phyloP scores from a whole-genome alignment of 2,888 invertebrate genomes.

The Digitonthophagus gazella region DNA sequence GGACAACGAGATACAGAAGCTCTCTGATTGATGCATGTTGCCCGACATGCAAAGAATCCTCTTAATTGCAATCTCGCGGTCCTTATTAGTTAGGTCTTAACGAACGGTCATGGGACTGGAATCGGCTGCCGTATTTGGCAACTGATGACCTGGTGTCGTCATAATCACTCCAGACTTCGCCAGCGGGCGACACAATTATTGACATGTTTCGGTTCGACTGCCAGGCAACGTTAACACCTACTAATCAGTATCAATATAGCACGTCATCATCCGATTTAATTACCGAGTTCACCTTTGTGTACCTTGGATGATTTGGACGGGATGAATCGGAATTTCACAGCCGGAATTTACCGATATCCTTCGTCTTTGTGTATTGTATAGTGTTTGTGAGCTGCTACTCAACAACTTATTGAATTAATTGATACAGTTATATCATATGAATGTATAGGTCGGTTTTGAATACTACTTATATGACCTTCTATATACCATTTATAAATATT shows the following conservation, averaged over 20 bases:
- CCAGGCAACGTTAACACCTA: background rate
- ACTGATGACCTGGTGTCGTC: background rate
- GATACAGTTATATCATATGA: background rate
- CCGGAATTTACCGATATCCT: background rate
- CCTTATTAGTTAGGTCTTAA: background rate
- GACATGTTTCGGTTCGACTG: background rate
- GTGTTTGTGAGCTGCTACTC: background rate
- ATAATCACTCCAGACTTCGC: background rate
- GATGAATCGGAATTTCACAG: background rate
- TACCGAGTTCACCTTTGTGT: background rate
- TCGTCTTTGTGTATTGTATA: background rate
- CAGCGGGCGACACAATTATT: background rate
- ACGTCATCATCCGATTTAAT: background rate
- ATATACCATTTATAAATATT: no score
- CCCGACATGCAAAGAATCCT: background rate
- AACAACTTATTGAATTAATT: background rate
- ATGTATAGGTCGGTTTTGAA: no score
- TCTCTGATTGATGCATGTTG: background rate
- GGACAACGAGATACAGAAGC: background rate
- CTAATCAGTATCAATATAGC: background rate
- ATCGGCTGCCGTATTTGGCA: background rate
- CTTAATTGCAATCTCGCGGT: background rate
- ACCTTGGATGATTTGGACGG: no score
- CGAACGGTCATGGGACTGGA: background rate
- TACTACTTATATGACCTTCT: no score